phyloP scores from a whole-genome alignment of 2,113 vertebrate species.

The Tragelaphus buxtoni region DNA sequence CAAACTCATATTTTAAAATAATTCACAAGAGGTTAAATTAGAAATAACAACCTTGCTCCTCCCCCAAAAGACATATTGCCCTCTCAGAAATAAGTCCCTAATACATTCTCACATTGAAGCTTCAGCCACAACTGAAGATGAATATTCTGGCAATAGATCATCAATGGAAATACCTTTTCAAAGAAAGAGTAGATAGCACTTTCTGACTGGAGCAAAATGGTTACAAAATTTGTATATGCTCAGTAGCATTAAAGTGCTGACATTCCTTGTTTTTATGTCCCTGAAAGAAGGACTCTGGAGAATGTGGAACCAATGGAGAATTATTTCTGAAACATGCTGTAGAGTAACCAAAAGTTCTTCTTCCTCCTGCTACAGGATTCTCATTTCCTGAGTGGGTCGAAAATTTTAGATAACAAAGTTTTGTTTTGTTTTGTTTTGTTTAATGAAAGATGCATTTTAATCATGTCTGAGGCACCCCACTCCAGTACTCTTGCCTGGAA shows the following conservation, averaged over 20 bases:
- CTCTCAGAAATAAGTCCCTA: background rate
- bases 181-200: background rate
- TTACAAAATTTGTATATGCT: background rate
- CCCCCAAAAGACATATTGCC: background rate
- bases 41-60: background rate
- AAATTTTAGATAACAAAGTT: background rate
- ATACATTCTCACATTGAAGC: background rate
- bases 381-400: background rate
- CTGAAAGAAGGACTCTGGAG: background rate
- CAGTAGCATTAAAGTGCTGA: background rate
- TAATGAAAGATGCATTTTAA: background rate
- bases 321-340: constrained; percentile 9
- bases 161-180: background rate
- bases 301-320: background rate
- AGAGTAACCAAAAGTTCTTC: background rate
- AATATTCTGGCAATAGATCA: background rate
- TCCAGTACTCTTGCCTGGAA: too few relatives aligned
- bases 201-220: background rate
- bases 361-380: background rate
- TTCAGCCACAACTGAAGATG: background rate
- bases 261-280: background rate
- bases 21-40: background rate
- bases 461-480: background rate
- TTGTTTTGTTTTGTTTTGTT: background rate
- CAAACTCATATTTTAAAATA: background rate